Evolutionary conservation across 1,140 invertebrate species (phyloP).

Genomic region (Spodoptera litura): DNA sequence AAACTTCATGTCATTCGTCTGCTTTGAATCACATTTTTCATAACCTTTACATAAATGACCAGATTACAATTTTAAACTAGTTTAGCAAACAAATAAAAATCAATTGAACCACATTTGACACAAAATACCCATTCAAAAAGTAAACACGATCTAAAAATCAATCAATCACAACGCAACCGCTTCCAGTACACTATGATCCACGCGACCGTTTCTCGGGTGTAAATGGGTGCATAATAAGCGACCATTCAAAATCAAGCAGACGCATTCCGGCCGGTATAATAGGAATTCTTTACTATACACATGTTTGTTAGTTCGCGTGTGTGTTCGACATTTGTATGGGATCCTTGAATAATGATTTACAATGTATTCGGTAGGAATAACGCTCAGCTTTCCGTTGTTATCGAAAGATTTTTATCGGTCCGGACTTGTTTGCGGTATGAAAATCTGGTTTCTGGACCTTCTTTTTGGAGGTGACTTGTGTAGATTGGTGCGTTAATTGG

Average conservation of each 20-base stretch:
- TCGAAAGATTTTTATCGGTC: constrained; percentile 41
- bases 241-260: constrained; percentile 77
- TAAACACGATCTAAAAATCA: not conserved
- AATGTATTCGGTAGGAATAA: constrained; percentile 61
- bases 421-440: constrained; percentile 24
- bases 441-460: constrained; percentile 16
- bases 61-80: too few species aligned
- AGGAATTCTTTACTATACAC: constrained; percentile 74
- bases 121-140: too few species aligned
- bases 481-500: constrained; percentile 13
- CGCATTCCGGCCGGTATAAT: constrained; percentile 71
- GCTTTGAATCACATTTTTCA: too few species aligned
- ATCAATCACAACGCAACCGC: not conserved
- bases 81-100: too few species aligned
- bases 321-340: constrained; percentile 77
- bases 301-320: constrained; percentile 65
- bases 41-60: too few species aligned
- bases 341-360: constrained; percentile 76
- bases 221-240: constrained; percentile 83
- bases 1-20: too few species aligned
- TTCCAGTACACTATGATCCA: constrained; percentile 45
- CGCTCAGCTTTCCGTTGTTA: constrained; percentile 43
- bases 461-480: not conserved
- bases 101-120: too few species aligned
- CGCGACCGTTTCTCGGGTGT: constrained; percentile 65